Base-by-base conservation (phyloP, 1,140 invertebrate species). In the Drosophila sucinea region DNA sequence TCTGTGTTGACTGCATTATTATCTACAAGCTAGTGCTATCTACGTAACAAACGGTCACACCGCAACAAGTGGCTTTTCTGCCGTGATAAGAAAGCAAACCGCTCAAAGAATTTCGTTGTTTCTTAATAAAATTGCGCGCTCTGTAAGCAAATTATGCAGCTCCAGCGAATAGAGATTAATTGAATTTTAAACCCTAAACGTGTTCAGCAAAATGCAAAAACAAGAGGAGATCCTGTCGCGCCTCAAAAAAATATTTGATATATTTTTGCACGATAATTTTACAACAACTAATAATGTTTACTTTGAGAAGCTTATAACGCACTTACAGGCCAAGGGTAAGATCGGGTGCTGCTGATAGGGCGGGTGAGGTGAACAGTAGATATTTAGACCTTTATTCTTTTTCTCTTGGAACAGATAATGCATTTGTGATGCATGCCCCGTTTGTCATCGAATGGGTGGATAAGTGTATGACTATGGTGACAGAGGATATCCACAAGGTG, bases 241-340 rank as follows among this genome's bases (percentile, higher is more conserved):
- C 55, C 71, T 89, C 51, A 87, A 82, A 17, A 57, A 73, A 35
- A 91, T 93, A 30, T 90, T 94, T 8, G 73, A 92, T 54, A 81
- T 90, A 76, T 92, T 93, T 67, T 70, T 93, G 29, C 90, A 92
- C 56, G 90, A 92, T 32, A 90, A 93, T 75, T 93, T 93, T 79
- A 80, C 91, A 69, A 85, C 92, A 58, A 91, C 89, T 51, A 93
- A 93, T 83, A 93, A 93, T 92, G 91, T 92, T 81, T 93, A 93
- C 87, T 91, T 94, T 76, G 93, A 93, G 77, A 92, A 91, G 70
- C 87, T 94, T 57, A 70, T 93, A 60, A 91, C 92, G 58, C 93
- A 94, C 76, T 77, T 94, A 47, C 90, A 92, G 58, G 91, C 86
- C 30, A 91, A 93, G 73, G 83, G 92, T 82, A 68, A 80, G 79